phyloP scores from a whole-genome alignment of 2,888 invertebrate species.

The Spilosoma lubricipeda region DNA sequence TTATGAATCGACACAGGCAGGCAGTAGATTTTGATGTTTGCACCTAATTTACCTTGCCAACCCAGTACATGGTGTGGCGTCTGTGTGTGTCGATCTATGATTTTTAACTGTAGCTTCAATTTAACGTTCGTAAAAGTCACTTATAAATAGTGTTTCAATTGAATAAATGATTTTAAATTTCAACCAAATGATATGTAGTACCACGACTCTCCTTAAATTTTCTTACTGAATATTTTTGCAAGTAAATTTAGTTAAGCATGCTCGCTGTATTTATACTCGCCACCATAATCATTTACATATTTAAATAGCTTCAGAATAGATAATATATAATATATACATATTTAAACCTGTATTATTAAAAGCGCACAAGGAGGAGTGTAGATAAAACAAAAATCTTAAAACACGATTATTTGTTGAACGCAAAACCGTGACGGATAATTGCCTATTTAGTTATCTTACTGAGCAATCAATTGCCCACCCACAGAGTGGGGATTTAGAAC shows the following conservation, averaged over 20 bases:
- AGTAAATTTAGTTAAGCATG: not conserved
- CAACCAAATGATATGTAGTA: too few species aligned
- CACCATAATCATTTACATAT: not conserved
- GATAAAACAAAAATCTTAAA: conserved; percentile 33
- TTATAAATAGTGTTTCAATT: too few species aligned
- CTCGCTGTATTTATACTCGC: not conserved
- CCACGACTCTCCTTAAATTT: too few species aligned
- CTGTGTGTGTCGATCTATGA: too few species aligned
- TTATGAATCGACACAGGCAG: too few species aligned
- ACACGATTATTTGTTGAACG: conserved; percentile 58
- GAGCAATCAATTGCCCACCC: conserved; percentile 71
- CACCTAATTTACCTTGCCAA: too few species aligned
- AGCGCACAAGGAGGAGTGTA: conserved; percentile 15
- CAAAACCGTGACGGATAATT: conserved; percentile 68
- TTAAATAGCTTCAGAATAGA: not conserved
- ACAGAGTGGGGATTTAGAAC: conserved; percentile 66
- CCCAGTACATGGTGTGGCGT: too few species aligned
- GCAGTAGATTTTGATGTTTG: too few species aligned
- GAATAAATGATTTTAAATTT: too few species aligned
- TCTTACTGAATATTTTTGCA: not conserved
- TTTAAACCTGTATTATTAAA: not conserved
- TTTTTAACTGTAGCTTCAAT: too few species aligned
- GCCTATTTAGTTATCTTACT: conserved; percentile 66
- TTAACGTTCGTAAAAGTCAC: too few species aligned
- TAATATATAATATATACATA: not conserved